phyloP scores from a whole-genome alignment of 1,140 invertebrate species.

The Dendrolimus kikuchii region DNA sequence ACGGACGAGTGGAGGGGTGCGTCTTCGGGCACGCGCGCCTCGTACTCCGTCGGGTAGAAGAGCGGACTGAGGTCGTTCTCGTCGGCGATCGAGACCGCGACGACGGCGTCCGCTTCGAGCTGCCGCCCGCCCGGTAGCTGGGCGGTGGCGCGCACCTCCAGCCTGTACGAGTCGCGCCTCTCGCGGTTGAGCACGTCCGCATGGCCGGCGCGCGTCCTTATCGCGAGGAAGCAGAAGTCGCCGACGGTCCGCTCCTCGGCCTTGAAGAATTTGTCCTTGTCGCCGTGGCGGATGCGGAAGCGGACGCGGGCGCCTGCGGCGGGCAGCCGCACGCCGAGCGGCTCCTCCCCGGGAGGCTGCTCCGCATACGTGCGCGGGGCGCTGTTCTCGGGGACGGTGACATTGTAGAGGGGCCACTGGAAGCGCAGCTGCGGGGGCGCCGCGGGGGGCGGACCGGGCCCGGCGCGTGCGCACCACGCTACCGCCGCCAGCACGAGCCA shows the following conservation, averaged over 20 bases:
- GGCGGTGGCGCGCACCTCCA: conserved; percentile 85
- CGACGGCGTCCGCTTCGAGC: conserved; percentile 81
- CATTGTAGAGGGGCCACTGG: conserved; percentile 86
- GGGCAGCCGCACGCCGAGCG: conserved; percentile 69
- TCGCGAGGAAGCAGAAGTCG: conserved; percentile 93
- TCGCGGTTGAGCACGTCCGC: conserved; percentile 92
- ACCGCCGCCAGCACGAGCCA: conserved; percentile 51
- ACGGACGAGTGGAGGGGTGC: conserved; percentile 86
- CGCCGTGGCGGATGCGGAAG: conserved; percentile 88
- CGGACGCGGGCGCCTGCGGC: conserved; percentile 76
- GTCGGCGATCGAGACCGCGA: conserved; percentile 88
- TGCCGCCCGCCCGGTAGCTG: conserved; percentile 74
- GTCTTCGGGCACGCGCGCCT: conserved; percentile 91
- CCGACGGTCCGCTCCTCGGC: conserved; percentile 90
- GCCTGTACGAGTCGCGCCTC: conserved; percentile 85
- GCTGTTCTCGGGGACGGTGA: conserved; percentile 92
- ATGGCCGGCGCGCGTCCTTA: conserved; percentile 89
- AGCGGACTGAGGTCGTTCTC: conserved; percentile 94
- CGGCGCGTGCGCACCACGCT: conserved; percentile 34
- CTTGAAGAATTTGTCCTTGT: conserved; percentile 93
- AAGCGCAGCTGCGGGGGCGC: conserved; percentile 70
- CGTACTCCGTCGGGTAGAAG: conserved; percentile 91
- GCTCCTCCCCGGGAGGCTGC: conserved; percentile 72
- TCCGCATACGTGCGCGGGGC: conserved; percentile 85
- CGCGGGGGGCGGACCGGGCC: conserved; percentile 22